Evolutionary conservation across 2,797 vertebrate species (phyloP), one percentile per base, ranked within the genome.

Genomic region (Propithecus perrieri): DNA sequence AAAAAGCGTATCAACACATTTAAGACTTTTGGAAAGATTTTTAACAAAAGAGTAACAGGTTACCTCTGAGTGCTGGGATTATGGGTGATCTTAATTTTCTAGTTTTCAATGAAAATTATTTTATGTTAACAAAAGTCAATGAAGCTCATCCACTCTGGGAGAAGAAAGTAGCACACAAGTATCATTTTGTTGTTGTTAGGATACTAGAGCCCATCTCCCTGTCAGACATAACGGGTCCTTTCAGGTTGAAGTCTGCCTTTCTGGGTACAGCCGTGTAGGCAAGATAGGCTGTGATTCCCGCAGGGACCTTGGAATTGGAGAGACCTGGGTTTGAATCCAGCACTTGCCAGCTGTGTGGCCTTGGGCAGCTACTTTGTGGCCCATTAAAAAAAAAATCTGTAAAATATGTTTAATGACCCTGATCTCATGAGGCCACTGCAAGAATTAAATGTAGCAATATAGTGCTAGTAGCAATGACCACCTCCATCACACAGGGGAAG

Each of bases 311-410:
- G 80, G 30, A 65, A 48, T 28, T 20, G 41, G 75, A 57, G 38
- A 55, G 46, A 38, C 11, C 63, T 67, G 67, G 10, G 59, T 89
- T 92, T 80, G 63, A 76, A 67, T 65, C 30, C 1, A 1, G 53
- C 10, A 13, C 57, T 53, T 41, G 17, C 63, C 89, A 38, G 59
- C 41, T 35, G 24, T 46, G 35, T 81, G 94, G 88, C 89, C 84
- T 87, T 93, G 87, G 43, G 13, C 41, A 30, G 43, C 94, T 67
- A 78, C 78, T 84, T 80, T 91, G 38, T 92, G 97, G 30, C 85
- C 75, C 55, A 14, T 85, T 67, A 93, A 67, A 88, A 80, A 88
- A 80, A 69, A 72, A 80, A 67, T 89, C 95, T 94, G 20, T 79
- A 72, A 79, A 92, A 67, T 96, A 84, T 71, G 65, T 86, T 89